These are phyloP conservation scores for Orthosia gracilis DNA, from an alignment of 2,888 invertebrate genomes.

Conservation along the genomic window DNA sequence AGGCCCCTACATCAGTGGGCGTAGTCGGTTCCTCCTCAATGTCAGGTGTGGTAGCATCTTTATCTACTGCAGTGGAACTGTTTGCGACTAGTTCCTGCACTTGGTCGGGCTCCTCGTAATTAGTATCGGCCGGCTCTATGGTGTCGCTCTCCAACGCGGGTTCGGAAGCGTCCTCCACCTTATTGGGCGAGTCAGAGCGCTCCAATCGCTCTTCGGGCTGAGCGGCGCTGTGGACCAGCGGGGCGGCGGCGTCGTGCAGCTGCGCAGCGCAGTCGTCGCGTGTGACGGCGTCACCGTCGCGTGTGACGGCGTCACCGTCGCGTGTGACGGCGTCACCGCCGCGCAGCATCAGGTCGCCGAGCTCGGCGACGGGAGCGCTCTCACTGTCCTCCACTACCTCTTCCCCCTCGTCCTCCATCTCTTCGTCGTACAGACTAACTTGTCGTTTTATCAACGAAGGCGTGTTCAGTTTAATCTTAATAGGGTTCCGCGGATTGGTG, in stretches of 20 bases:
- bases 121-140: not conserved
- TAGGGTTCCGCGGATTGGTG: constrained; percentile 83
- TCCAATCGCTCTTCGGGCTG: not conserved
- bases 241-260: not conserved
- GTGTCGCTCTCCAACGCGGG: not conserved
- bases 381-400: constrained; percentile 55
- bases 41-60: constrained; percentile 30
- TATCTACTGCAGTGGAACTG: constrained; percentile 7
- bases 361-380: constrained; percentile 59
- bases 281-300: too few species aligned
- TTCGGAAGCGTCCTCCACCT: constrained; percentile 5
- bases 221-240: not conserved
- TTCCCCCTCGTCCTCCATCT: constrained; percentile 49
- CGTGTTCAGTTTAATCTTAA: constrained; percentile 85
- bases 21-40: constrained; percentile 39
- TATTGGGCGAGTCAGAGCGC: not conserved
- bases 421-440: constrained; percentile 90
- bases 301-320: not conserved
- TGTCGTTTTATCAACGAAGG: constrained; percentile 89
- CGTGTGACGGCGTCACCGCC: not conserved
- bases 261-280: not conserved
- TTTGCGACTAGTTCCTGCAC: constrained; percentile 13
- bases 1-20: constrained; percentile 25
- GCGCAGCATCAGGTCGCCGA: not conserved
- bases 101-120: not conserved